phyloP scores from a whole-genome alignment of 2,888 invertebrate genomes.

The Zygogramma bicolorata region DNA sequence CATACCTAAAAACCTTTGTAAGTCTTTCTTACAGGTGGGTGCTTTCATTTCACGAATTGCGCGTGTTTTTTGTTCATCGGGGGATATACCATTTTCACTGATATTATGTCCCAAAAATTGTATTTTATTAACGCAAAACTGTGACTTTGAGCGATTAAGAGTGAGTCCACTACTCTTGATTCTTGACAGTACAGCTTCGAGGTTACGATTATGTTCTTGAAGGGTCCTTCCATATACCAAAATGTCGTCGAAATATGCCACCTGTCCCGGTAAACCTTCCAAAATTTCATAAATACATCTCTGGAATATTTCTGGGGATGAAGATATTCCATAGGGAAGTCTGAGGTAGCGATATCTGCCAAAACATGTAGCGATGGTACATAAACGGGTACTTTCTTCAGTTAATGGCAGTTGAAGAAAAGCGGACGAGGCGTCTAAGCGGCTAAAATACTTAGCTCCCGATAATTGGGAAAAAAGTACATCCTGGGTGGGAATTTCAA shows the following conservation, averaged over 20 bases:
- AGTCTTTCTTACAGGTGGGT: not conserved
- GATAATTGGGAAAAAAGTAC: no score
- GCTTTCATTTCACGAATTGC: not conserved
- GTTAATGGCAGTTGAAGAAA: no score
- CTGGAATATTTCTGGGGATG: no score
- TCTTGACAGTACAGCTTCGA: not conserved
- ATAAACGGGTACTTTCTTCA: no score
- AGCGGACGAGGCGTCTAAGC: no score
- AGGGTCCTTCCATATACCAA: not conserved
- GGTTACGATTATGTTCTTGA: not conserved
- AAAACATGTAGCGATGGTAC: no score
- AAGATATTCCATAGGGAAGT: no score
- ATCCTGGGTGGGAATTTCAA: no score
- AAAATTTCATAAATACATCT: no score
- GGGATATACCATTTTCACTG: not conserved
- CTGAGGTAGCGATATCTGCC: no score
- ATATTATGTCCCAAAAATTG: no score
- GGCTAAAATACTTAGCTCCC: no score
- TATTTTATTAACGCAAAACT: not conserved
- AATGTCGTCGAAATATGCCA: not conserved
- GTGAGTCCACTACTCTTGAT: not conserved
- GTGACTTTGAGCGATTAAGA: not conserved
- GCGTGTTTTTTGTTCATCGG: not conserved
- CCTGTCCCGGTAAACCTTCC: not conserved
- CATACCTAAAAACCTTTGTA: not conserved